Percentiles rank a stretch among this genome's conserved stretches.
phyloP scores from a whole-genome alignment of 2,888 invertebrate genomes.

The Fragum fragum region DNA sequence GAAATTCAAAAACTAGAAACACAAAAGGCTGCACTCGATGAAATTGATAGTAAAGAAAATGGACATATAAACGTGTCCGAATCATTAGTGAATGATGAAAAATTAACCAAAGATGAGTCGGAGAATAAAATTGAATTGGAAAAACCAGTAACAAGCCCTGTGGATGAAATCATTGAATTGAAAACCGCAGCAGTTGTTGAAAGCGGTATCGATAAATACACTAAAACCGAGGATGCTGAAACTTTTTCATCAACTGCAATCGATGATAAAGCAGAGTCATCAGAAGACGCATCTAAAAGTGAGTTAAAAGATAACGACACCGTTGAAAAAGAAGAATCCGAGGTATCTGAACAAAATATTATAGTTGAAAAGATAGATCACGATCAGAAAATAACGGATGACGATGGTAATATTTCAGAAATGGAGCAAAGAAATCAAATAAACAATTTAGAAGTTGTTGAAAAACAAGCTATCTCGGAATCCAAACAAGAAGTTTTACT shows the following conservation, averaged over 20 bases:
- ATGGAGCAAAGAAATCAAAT: background rate
- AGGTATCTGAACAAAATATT: too few species aligned
- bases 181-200: background rate
- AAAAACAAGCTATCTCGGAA: background rate
- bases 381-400: too few species aligned
- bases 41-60: slow-evolving; percentile 30
- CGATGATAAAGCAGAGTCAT: too few species aligned
- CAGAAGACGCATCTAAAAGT: too few species aligned
- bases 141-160: background rate
- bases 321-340: too few species aligned
- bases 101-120: background rate
- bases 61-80: background rate
- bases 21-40: slow-evolving; percentile 29
- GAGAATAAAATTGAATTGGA: background rate
- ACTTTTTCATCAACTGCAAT: too few species aligned
- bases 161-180: background rate
- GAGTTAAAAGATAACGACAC: too few species aligned
- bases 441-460: background rate
- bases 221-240: too few species aligned
- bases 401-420: background rate
- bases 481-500: background rate
- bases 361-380: too few species aligned
- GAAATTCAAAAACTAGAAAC: slow-evolving; percentile 57
- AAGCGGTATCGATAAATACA: background rate
- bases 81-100: background rate